Base-by-base conservation (phyloP, 2,797 vertebrate species). In the Sphenopsis melanotis region DNA sequence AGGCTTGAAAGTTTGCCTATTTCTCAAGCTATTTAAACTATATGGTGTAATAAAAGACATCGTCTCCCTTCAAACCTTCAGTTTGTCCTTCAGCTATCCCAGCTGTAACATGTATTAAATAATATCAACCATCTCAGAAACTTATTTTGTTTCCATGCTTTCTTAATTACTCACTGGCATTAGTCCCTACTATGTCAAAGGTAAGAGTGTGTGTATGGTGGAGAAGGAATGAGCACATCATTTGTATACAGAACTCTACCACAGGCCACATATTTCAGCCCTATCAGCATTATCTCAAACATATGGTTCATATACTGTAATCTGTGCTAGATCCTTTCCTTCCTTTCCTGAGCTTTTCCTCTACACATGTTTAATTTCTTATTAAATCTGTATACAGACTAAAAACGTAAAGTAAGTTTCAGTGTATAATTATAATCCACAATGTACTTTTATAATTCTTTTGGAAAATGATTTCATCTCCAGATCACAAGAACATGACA, bases 261-360 rank as follows among this genome's bases (percentile, higher is more conserved):
- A 57, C 46, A 82, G 72, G 50, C 78, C 86, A 66, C 82, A 77
- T 66, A 66, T 46, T 89, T 92, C 78, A 74, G 71, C 49, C 57
- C 8, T 60, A 96, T 80, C 89, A 83, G 89, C 83, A 57, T 75
- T 56, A 95, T 85, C 94, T 93, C 78, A 53, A 89, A 79, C 94
- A 95, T 56, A 39, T 87, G 83, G 49, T 93, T 84, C 64, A 60
- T 39, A 92, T 68, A 72, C 41, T 6, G 11, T 74, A 87, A 93
- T 95, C 90, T 90, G 66, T 69, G 63, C 82, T 87, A 86, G 65
- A 92, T 77, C 93, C 89, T 92, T 90, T 87, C 88, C 74, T 91
- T 95, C 93, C 90, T 84, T 86, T 41, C 80, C 65, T 36, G 74
- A 83, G 80, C 78, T 91, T 77, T 90, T 69, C 60, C 84, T 88